Base-by-base conservation (phyloP, 2,797 vertebrate genomes). In the Stomatorhinus walkeri region DNA sequence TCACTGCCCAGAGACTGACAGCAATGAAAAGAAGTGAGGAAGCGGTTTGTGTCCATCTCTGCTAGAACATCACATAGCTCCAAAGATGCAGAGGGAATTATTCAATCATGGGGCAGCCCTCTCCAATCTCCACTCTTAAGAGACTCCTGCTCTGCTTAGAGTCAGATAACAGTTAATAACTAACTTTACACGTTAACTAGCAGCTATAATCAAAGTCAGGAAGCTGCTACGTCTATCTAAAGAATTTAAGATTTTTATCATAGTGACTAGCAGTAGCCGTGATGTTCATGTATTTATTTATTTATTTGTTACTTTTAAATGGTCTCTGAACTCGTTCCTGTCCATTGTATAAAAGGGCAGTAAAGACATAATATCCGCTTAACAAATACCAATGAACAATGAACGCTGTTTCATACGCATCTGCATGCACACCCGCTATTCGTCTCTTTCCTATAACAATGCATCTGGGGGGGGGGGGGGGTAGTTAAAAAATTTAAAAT, bases 341-440 rank as follows among this genome's bases (percentile, higher is more conserved):
- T 93, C 91, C 91, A 93, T 93, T 88, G 93, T 92, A 92, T 87
- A 92, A 94, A 93, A 95, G 92, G 92, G 93, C 92, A 93, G 95
- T 94, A 94, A 94, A 96, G 95, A 94, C 96, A 95, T 94, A 95
- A 95, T 95, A 95, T 96, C 95, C 94, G 93, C 94, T 94, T 92
- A 90, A 93, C 94, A 94, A 95, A 96, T 95, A 94, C 93, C 94
- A 92, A 93, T 93, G 92, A 91, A 96, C 94, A 95, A 95, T 94
- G 92, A 96, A 93, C 92, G 93, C 93, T 94, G 90, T 93, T 90
- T 10, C 93, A 93, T 91, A 89, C 87, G 89, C 92, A 93, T 94
- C 79, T 89, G 91, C 88, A 89, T 89, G 91, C 88, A 89, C 89
- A 89, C 86, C 85, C 89, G 90, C 91, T 94, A 94, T 93, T 94